These are phyloP conservation scores for Fulmarus glacialis DNA, from an alignment of 2,113 vertebrate species.

Conservation along the genomic window DNA sequence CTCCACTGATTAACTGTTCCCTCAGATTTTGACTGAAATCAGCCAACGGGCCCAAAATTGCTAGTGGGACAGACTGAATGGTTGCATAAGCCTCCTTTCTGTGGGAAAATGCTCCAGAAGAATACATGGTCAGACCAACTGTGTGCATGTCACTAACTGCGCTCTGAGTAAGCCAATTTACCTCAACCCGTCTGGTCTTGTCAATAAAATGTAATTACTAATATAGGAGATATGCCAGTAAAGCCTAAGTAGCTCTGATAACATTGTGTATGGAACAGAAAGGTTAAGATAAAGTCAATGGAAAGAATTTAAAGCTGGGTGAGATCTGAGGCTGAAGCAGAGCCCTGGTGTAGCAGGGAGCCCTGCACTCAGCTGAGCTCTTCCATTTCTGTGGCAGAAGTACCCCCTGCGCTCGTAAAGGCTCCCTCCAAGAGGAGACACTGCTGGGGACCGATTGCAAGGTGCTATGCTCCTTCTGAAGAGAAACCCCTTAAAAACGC, in stretches of 20 bases:
- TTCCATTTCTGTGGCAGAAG: background rate
- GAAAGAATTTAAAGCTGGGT: background rate
- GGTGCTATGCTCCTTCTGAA: background rate
- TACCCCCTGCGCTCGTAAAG: background rate
- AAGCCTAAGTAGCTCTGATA: slow-evolving; percentile 6
- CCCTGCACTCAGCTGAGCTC: background rate
- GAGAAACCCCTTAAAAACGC: background rate
- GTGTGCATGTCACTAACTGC: background rate
- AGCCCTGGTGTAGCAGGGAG: background rate
- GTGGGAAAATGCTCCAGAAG: slow-evolving; percentile 16
- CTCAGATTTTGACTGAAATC: background rate
- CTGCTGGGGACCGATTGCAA: background rate
- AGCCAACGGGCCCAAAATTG: background rate
- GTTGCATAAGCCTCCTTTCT: background rate
- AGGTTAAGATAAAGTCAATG: slow-evolving; percentile 16
- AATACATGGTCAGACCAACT: background rate
- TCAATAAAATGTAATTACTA: background rate
- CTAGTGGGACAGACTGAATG: background rate
- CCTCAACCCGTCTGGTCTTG: background rate
- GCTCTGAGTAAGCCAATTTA: background rate
- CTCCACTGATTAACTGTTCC: background rate
- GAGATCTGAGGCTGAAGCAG: background rate
- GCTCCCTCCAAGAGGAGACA: background rate
- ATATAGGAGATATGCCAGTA: background rate
- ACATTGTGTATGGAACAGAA: background rate